Evolutionary conservation across 2,113 vertebrate species (phyloP), one percentile per base, ranked within the genome.

Genomic region (Oceanodroma tethys): DNA sequence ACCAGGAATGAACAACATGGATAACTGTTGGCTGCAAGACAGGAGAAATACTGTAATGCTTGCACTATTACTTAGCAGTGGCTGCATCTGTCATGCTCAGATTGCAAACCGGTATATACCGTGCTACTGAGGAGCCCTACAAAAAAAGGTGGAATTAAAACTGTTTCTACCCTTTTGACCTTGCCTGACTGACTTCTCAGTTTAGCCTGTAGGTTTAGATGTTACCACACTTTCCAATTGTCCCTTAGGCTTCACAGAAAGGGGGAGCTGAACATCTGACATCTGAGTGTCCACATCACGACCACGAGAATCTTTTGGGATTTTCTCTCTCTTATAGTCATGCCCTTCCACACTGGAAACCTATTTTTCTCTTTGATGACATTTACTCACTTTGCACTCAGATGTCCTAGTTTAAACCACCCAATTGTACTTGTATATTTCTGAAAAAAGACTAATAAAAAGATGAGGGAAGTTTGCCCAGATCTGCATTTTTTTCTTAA

Each of bases 371-470:
- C 38, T 59, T 84, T 63, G 4, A 67, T 63, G 16, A 7, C 12
- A 34, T 30, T n/a, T 36, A n/a, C 9, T 56, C 19, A 3, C 23
- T 90, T 62, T 7, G 14, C 11, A 67, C 5, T 73, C 50, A 36
- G 8, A 12, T 14, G 5, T 38, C n/a, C 5, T 38, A 50, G 7
- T 34, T 68, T 48, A 52, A 52, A 81, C 7, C 36, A 75, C 6
- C 0, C 29, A 55, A 5, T 11, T 17, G 3, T 30, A 67, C 3
- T 23, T 34, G 1, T 2, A 29, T 2, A 42, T 11, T 20, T 63
- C 23, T 72, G 5, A 3, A 36, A 42, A 32, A 56, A 30, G 0
- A 13, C n/a, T 66, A 29, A 34, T 8, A 21, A 27, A 53, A 32
- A 67, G 2, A 18, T 32, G 2, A 63, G 2, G 12, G 5, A 42